Conservation (phyloP, 2,113 vertebrate genomes). For the Cebidichthys violaceus region DNA sequence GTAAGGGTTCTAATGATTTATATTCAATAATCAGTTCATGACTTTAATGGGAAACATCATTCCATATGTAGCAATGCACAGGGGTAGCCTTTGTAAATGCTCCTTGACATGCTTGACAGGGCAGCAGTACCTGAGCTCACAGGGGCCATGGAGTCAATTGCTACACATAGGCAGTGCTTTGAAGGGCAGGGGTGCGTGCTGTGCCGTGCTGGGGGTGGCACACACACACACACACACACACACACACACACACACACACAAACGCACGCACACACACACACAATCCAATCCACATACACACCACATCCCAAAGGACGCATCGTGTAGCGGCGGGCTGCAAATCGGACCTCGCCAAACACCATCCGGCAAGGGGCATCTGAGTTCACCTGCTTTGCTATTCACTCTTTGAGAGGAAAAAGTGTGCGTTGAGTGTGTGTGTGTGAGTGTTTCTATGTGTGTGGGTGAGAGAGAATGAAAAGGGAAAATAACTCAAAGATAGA, state of each 20-base stretch:
- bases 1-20: not conserved
- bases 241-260: slow-evolving; percentile 42
- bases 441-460: slow-evolving; percentile 20
- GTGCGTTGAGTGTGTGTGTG: slow-evolving; percentile 27
- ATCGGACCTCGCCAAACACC: slow-evolving; percentile 35
- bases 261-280: slow-evolving; percentile 36
- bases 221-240: slow-evolving; percentile 26
- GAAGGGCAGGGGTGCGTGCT: slow-evolving; percentile 64
- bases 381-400: slow-evolving; percentile 45
- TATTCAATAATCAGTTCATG: not conserved
- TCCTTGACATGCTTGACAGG: slow-evolving; percentile 69
- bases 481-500: slow-evolving; percentile 39
- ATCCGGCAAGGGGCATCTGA: slow-evolving; percentile 33
- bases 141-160: slow-evolving; percentile 78
- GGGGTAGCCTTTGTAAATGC: slow-evolving; percentile 56
- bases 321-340: slow-evolving; percentile 13
- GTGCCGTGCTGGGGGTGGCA: slow-evolving; percentile 25
- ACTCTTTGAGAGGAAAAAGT: slow-evolving; percentile 9
- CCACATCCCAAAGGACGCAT: slow-evolving; percentile 53
- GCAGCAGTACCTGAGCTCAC: slow-evolving; percentile 72
- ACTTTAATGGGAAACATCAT: slow-evolving; percentile 10
- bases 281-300: slow-evolving; percentile 46
- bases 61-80: slow-evolving; percentile 34
- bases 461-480: slow-evolving; percentile 29
- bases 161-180: slow-evolving; percentile 73